Percentiles rank a stretch among this genome's conserved stretches.
These are phyloP conservation scores for Iphiclides podalirius DNA, from an alignment of 2,888 invertebrate genomes.

Conservation along the genomic window DNA sequence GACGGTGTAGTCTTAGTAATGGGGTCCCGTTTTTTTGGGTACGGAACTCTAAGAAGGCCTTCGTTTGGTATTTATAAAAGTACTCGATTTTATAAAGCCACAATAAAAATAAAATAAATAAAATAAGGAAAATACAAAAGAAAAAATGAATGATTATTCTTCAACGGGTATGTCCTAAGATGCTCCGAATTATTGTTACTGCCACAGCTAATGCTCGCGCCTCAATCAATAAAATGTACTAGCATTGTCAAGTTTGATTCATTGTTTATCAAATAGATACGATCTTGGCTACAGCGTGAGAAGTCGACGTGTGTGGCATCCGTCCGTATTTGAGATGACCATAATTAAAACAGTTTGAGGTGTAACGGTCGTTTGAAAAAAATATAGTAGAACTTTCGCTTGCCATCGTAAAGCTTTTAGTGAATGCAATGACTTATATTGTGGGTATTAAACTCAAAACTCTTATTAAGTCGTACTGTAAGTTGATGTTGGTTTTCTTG, in stretches of 20 bases:
- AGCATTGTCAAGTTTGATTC: conserved; percentile 48
- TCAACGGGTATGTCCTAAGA: conserved; percentile 1
- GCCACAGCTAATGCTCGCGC: conserved; percentile 36
- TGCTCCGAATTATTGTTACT: conserved; percentile 31
- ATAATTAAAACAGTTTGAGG: conserved; percentile 5
- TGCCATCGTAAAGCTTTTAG: too few relatives aligned
- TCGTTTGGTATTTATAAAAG: too few relatives aligned
- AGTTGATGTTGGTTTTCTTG: too few relatives aligned
- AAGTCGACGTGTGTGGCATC: conserved; percentile 35
- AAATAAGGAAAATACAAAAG: too few relatives aligned
- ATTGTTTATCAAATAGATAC: conserved; percentile 34
- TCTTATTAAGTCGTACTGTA: too few relatives aligned
- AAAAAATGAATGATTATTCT: not conserved
- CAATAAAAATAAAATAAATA: too few relatives aligned
- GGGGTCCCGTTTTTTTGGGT: too few relatives aligned
- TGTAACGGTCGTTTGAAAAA: conserved; percentile 10
- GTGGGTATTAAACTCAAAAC: too few relatives aligned
- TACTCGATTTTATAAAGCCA: too few relatives aligned
- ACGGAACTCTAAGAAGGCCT: too few relatives aligned
- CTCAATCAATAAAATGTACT: conserved; percentile 63
- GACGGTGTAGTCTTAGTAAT: too few relatives aligned
- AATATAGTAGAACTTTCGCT: conserved; percentile 13
- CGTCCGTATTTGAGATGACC: conserved; percentile 4
- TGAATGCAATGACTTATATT: too few relatives aligned
- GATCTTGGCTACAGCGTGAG: conserved; percentile 32